Conservation (phyloP, 2,113 vertebrate genomes). For the Eudyptes chrysolophus region DNA sequence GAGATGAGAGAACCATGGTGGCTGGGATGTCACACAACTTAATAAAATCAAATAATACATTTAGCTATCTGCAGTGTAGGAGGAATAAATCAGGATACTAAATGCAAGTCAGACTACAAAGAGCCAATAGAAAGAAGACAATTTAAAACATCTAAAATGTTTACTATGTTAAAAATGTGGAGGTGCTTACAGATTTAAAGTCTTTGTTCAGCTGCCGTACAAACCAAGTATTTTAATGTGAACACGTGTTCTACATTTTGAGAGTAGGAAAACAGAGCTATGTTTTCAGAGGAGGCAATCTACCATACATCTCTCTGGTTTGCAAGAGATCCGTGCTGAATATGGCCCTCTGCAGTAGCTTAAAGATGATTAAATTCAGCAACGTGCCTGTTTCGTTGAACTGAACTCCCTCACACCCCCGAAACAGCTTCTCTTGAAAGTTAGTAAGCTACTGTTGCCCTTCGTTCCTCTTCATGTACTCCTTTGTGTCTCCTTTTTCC, state of each 20-base stretch:
- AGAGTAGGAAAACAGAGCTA: background rate
- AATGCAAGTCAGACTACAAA: background rate
- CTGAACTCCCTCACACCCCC: background rate
- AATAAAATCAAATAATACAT: background rate
- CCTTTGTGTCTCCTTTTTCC: background rate
- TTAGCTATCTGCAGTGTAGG: background rate
- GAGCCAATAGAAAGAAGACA: background rate
- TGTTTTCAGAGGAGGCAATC: background rate
- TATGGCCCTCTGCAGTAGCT: background rate
- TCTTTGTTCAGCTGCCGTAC: background rate
- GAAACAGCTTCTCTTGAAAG: background rate
- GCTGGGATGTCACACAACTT: background rate
- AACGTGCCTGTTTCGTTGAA: background rate
- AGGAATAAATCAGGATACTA: constrained; percentile 1
- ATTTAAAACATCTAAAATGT: background rate
- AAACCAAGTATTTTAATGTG: background rate
- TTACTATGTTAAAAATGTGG: background rate
- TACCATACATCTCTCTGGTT: background rate
- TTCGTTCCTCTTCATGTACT: background rate
- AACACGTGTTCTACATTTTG: background rate
- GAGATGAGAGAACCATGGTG: background rate
- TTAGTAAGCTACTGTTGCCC: background rate
- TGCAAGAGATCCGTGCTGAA: background rate
- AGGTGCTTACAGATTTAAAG: background rate
- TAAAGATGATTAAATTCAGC: background rate